Evolutionary conservation across 2,888 invertebrate genomes (phyloP), one percentile per base, ranked within the genome.

Genomic region (Plusia festucae): DNA sequence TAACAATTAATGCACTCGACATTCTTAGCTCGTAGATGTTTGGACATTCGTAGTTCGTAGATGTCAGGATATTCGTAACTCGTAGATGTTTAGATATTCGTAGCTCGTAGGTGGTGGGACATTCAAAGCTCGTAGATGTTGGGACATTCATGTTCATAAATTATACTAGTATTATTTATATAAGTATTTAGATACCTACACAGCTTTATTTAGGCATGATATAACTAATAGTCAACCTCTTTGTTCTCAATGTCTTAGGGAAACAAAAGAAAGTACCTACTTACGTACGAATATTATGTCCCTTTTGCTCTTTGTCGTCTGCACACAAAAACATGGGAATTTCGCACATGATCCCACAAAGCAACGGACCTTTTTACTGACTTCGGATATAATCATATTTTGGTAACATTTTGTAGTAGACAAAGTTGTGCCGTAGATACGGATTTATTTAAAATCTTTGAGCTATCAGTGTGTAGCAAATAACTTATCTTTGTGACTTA

Each of bases 291-390:
- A 67, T 62, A 24, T 44, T 22, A 44, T 51, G 59, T 32, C 44
- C 20, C 15, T 16, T 18, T 11, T 16, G 15, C 13, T 65, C 46
- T 70, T 75, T 78, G 76, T 78, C 58, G 56, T 8, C 8, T 34
- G 51, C 40, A 22, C 16, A 56, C 69, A 79, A 77, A 78, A 80
- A 69, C 51, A 64, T 67, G 13, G 67, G 64, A 59, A 79, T 79
- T 59, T 49, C 9, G 46, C 22, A 66, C 52, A 54, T 57, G 49
- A 61, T 68, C 60, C 53, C 30, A 65, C 69, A 80, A 68, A 78
- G 55, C 34, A 24, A 32, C 34, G 6, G 8, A 20, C 67, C 57
- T 56, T 57, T 61, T 65, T 52, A 68, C 55, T 65, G 32, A 68
- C 52, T 46, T 64, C 32, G 15, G 40, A 22, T 30, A 60, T 59